A percentile compares a stretch with the other conserved stretches of the same genome.
phyloP scores from a whole-genome alignment of 1,140 invertebrate species.

The Macrotrachela quadricornifera region DNA sequence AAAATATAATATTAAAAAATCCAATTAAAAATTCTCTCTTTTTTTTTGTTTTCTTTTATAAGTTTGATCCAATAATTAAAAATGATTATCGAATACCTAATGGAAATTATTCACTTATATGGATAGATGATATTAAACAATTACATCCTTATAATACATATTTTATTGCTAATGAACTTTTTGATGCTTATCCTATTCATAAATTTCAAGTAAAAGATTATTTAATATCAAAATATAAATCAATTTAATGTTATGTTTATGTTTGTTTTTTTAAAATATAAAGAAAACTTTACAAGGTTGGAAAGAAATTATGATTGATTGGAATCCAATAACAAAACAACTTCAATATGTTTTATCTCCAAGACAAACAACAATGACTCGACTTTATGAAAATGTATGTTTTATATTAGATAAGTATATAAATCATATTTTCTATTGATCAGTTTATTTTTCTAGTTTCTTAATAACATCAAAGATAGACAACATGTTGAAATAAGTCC shows the following conservation, averaged over 20 bases:
- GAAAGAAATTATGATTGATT: constrained; percentile 65
- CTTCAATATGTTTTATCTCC: constrained; percentile 50
- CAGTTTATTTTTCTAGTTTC: constrained; percentile 1
- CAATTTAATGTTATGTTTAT: constrained; percentile 11
- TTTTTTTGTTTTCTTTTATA: background rate
- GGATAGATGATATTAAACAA: constrained; percentile 65
- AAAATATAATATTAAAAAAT: constrained; percentile 1
- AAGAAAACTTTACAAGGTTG: constrained; percentile 54
- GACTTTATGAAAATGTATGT: constrained; percentile 36
- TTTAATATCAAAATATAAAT: background rate
- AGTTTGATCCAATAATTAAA: background rate
- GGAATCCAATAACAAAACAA: constrained; percentile 37
- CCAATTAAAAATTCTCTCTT: background rate
- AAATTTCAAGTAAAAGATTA: constrained; percentile 53
- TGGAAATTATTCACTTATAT: constrained; percentile 14
- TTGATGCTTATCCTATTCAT: constrained; percentile 85
- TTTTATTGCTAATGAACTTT: constrained; percentile 83
- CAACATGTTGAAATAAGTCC: constrained; percentile 59
- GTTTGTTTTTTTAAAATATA: constrained; percentile 18
- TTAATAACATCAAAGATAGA: constrained; percentile 14
- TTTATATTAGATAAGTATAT: background rate
- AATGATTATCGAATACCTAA: background rate
- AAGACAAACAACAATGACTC: constrained; percentile 27
- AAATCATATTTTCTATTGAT: background rate
- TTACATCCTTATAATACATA: constrained; percentile 53